Conservation (phyloP, 2,113 vertebrate genomes). For the Protobothrops flavoviridis region DNA sequence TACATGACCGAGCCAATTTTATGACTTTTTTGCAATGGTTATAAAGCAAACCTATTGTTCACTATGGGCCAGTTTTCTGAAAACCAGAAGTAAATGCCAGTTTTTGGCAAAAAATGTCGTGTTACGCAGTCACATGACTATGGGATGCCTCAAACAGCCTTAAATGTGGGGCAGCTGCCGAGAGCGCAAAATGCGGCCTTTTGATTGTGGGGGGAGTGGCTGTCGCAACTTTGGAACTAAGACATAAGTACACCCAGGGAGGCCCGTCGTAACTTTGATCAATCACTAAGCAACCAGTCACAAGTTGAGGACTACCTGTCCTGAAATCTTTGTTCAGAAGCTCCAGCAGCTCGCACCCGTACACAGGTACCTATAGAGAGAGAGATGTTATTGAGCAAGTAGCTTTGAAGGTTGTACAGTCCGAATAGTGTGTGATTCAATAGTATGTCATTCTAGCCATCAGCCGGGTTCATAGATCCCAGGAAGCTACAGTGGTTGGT, state of each 20-base stretch:
- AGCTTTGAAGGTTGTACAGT: neutral
- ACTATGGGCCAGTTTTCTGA: neutral
- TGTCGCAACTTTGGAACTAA: neutral
- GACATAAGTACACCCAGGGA: neutral
- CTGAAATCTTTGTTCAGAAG: neutral
- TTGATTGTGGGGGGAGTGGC: neutral
- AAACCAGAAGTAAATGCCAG: neutral
- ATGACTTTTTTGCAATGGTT: neutral
- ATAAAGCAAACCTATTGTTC: neutral
- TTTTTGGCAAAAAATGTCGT: neutral
- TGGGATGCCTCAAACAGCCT: neutral
- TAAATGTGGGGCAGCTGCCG: neutral
- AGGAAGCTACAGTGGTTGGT: neutral
- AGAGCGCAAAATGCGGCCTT: neutral
- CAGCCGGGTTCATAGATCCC: neutral
- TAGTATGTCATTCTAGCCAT: neutral
- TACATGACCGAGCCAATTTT: neutral
- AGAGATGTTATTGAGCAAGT: neutral
- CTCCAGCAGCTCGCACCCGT: neutral
- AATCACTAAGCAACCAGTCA: neutral
- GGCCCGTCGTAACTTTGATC: neutral
- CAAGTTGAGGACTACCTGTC: neutral
- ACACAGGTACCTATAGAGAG: neutral
- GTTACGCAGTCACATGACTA: neutral
- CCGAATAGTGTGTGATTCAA: neutral